Conservation (phyloP, 2,797 vertebrate species). For the Hoplostethus atlanticus region DNA sequence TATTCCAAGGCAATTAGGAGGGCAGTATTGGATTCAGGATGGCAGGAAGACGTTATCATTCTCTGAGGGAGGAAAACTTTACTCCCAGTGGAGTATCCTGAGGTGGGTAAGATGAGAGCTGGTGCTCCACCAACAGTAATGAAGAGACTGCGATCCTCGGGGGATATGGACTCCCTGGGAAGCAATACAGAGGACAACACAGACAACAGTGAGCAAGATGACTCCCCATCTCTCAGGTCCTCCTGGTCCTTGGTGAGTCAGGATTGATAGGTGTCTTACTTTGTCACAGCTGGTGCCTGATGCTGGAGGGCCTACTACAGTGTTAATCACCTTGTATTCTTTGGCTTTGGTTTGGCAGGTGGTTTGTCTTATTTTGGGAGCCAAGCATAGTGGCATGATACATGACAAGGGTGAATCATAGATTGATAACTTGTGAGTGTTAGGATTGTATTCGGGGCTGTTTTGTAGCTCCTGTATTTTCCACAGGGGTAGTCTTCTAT, state of each 20-base stretch:
- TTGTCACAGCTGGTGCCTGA: constrained; percentile 12
- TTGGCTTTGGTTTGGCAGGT: constrained; percentile 32
- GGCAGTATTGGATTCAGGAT: constrained; percentile 51
- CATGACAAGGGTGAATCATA: constrained; percentile 16
- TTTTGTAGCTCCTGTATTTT: neutral
- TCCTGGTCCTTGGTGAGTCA: constrained; percentile 85
- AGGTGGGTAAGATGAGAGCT: constrained; percentile 25
- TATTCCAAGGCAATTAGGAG: constrained; percentile 47
- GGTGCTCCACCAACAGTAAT: constrained; percentile 46
- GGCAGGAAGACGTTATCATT: constrained; percentile 36
- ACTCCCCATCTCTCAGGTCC: constrained; percentile 59
- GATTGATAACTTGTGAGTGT: constrained; percentile 4
- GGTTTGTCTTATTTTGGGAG: constrained; percentile 13
- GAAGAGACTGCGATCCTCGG: constrained; percentile 70
- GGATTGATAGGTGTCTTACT: constrained; percentile 19
- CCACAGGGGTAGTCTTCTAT: neutral
- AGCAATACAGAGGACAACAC: constrained; percentile 73
- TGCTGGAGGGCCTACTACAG: neutral
- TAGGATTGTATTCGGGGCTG: neutral
- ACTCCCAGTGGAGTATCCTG: constrained; percentile 47
- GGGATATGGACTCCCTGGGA: constrained; percentile 50
- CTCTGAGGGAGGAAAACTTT: constrained; percentile 25
- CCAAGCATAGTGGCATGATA: neutral
- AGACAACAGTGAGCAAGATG: constrained; percentile 75
- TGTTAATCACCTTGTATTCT: constrained; percentile 32